Conservation (phyloP, 64 coral and sea anemone genomes). For the Montipora foliosa region DNA sequence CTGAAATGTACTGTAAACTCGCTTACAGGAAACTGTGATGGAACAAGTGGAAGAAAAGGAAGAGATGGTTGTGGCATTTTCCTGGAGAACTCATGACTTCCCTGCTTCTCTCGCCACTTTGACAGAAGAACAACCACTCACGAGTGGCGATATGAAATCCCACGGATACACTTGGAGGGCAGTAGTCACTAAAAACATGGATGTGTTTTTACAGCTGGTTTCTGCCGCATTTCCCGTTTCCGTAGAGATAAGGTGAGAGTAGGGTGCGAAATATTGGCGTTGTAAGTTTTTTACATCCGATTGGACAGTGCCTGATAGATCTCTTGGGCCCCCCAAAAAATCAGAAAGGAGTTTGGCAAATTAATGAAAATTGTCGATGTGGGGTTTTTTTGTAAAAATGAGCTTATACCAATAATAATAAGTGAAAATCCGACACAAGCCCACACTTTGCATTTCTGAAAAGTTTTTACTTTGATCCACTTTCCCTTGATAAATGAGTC, state of each 20-base stretch:
- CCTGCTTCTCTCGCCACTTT: neutral
- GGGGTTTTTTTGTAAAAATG: neutral
- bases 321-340: neutral
- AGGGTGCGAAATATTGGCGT: neutral
- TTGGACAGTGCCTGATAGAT: neutral
- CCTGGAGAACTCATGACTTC: neutral
- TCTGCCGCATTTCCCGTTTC: neutral
- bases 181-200: neutral
- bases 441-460: neutral
- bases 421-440: neutral
- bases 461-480: neutral
- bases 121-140: neutral
- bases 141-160: slow-evolving; percentile 7
- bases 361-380: neutral
- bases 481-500: neutral
- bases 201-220: slow-evolving; percentile 1
- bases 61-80: slow-evolving; percentile 4
- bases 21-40: neutral
- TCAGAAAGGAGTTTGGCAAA: neutral
- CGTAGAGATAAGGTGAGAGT: neutral
- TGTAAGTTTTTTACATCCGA: neutral
- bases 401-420: neutral
- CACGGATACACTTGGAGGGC: slow-evolving; percentile 6
- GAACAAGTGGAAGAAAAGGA: slow-evolving; percentile 7
- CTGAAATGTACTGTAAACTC: slow-evolving; percentile 4